Conservation (phyloP, 2,113 vertebrate species). For the Malurus cyaneus region DNA sequence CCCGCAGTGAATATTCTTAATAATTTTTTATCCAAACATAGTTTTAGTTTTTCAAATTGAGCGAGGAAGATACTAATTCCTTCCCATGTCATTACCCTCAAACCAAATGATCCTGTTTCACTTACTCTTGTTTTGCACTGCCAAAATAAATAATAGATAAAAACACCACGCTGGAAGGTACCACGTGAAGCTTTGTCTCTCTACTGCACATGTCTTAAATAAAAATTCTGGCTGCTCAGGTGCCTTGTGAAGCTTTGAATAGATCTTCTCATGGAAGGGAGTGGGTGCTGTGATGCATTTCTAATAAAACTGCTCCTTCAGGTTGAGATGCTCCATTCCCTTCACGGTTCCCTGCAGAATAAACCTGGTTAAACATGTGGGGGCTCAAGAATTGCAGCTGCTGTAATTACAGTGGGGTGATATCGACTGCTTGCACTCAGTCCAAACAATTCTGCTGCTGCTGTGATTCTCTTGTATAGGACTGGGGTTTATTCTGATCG, state of each 20-base stretch:
- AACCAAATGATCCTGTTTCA: background rate
- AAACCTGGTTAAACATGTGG: background rate
- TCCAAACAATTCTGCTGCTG: background rate
- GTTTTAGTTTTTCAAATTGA: background rate
- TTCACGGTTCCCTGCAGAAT: background rate
- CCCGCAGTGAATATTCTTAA: background rate
- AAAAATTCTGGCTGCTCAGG: background rate
- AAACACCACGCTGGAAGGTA: background rate
- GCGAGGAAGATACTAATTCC: background rate
- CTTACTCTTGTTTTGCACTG: background rate
- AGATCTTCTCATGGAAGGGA: background rate
- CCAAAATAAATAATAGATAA: background rate
- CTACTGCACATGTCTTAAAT: background rate
- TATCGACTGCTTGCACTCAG: background rate
- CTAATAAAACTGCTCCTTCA: background rate
- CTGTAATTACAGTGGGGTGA: background rate
- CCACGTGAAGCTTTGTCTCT: background rate
- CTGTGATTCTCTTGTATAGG: background rate
- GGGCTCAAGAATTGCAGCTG: background rate
- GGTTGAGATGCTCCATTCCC: conserved; percentile 7
- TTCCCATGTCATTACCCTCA: background rate
- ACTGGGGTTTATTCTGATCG: conserved; percentile 15
- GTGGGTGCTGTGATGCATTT: background rate
- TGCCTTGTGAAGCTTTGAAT: background rate
- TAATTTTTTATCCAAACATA: background rate